These are phyloP conservation scores for Mionectes macconnelli DNA, from an alignment of 2,113 vertebrate genomes.

Conservation along the genomic window DNA sequence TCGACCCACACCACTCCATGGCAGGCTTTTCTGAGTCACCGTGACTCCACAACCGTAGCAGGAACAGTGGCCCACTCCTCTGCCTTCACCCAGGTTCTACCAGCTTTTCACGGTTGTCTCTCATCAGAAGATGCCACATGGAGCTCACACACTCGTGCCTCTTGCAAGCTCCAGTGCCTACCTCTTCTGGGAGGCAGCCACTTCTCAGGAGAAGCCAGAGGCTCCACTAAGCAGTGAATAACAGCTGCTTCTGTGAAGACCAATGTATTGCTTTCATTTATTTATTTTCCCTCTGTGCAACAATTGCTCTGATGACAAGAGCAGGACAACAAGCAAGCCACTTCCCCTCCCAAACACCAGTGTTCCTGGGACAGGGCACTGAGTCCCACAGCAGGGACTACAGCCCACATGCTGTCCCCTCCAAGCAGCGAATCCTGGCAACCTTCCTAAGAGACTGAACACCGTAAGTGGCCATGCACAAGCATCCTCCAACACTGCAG, in stretches of 20 bases:
- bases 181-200: constrained; percentile 54
- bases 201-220: constrained; percentile 45
- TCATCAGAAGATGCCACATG: constrained; percentile 45
- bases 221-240: background rate
- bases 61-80: background rate
- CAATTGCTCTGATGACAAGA: background rate
- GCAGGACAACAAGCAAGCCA: background rate
- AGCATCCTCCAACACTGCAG: background rate
- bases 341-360: background rate
- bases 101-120: constrained; percentile 41
- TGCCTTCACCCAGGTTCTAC: constrained; percentile 39
- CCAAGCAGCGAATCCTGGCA: background rate
- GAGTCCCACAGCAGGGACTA: background rate
- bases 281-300: constrained; percentile 11
- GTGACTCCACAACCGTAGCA: background rate
- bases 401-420: background rate
- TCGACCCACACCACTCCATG: accelerated
- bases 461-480: background rate
- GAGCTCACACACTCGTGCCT: background rate
- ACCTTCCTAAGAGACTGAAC: background rate
- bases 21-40: background rate
- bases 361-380: background rate
- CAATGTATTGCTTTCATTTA: constrained; percentile 18
- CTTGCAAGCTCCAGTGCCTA: background rate
- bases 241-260: constrained; percentile 36